A percentile compares a stretch with the other conserved stretches of the same genome.
Conservation (phyloP, 2,113 vertebrate species). For the Macrotus californicus region DNA sequence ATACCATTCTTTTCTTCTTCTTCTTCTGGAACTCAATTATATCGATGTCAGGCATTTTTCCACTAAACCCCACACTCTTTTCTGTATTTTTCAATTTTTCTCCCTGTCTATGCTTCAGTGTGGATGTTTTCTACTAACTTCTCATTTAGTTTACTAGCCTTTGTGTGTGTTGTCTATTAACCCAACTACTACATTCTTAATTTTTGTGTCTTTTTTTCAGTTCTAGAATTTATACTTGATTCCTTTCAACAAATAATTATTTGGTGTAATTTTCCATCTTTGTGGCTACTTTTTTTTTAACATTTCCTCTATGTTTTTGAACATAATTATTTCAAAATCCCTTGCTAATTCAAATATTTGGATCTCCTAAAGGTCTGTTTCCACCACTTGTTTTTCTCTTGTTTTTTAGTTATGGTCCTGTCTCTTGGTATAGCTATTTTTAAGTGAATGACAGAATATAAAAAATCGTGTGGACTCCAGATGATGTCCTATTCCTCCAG, state of each 20-base stretch:
- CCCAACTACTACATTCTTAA: background rate
- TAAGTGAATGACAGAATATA: background rate
- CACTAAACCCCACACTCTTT: background rate
- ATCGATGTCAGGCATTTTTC: background rate
- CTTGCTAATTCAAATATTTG: slow-evolving; percentile 1
- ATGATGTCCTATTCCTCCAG: background rate
- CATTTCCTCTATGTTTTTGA: background rate
- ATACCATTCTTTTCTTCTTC: background rate
- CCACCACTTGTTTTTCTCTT: background rate
- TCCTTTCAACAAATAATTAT: background rate
- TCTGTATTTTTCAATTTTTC: background rate
- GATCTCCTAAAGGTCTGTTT: background rate
- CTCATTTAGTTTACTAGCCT: background rate
- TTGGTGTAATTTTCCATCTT: background rate
- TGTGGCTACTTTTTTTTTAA: background rate
- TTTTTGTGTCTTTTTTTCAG: background rate
- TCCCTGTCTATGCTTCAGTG: background rate
- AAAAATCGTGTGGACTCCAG: background rate
- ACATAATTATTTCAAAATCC: background rate
- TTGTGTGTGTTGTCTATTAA: slow-evolving; percentile 11
- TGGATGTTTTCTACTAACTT: background rate
- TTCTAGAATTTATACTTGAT: background rate
- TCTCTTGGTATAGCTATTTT: background rate
- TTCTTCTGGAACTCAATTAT: background rate
- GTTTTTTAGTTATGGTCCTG: background rate